These are phyloP conservation scores for Carlito syrichta DNA, from an alignment of 2,113 vertebrate species.

Conservation along the genomic window DNA sequence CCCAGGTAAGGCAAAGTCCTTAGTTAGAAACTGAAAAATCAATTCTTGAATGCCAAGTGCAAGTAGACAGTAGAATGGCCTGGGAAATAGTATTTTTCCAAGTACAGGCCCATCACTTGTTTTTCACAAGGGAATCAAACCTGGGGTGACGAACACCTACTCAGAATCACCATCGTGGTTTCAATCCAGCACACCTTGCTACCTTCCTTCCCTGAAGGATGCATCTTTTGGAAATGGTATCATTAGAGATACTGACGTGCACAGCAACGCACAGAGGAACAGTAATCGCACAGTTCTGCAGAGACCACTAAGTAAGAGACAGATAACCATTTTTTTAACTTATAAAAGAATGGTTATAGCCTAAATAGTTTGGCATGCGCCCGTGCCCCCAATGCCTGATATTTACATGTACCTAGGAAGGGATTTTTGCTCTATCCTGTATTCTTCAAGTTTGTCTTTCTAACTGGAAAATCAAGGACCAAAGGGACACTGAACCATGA, in stretches of 20 bases:
- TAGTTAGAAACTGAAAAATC: background rate
- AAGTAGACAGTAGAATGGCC: background rate
- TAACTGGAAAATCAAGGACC: background rate
- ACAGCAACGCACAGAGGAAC: fast-evolving
- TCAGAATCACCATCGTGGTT: background rate
- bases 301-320: background rate
- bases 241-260: too few species aligned
- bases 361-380: background rate
- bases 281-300: background rate
- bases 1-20: background rate
- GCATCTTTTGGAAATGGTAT: background rate
- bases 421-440: background rate
- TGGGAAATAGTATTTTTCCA: background rate
- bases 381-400: background rate
- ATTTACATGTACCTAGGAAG: background rate
- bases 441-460: background rate
- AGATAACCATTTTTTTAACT: background rate
- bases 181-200: background rate
- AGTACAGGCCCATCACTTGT: too few species aligned
- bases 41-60: background rate
- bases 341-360: background rate
- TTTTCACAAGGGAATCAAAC: background rate
- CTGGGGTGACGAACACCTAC: background rate
- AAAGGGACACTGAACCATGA: background rate
- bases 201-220: background rate